phyloP scores from a whole-genome alignment of 1,140 invertebrate species.

The Euwallacea fornicatus region DNA sequence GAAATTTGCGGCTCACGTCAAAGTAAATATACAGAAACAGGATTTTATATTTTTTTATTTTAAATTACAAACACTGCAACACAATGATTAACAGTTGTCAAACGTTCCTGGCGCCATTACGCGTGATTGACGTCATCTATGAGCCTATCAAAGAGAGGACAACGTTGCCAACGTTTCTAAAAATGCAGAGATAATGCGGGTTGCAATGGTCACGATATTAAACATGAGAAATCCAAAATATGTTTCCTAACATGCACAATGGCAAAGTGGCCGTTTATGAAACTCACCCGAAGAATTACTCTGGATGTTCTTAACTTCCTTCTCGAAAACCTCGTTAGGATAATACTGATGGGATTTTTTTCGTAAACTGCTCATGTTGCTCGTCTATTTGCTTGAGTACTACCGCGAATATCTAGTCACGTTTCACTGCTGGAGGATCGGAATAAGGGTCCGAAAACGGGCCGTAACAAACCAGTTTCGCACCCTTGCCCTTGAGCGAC shows the following conservation, averaged over 20 bases:
- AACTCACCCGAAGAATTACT: neutral
- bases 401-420: neutral
- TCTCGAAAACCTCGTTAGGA: constrained; percentile 9
- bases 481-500: constrained; percentile 4
- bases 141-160: too few species aligned
- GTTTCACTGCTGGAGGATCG: neutral
- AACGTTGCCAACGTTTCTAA: too few species aligned
- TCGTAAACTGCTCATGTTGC: constrained; percentile 2
- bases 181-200: too few species aligned
- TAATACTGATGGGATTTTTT: constrained; percentile 9
- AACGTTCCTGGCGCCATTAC: too few species aligned
- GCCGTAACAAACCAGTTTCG: constrained; percentile 1
- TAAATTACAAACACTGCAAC: neutral
- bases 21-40: neutral
- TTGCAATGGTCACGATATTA: too few species aligned
- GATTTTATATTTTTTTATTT: neutral
- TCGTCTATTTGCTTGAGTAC: neutral
- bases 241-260: too few species aligned
- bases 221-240: too few species aligned
- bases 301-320: neutral
- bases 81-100: too few species aligned
- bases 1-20: too few species aligned
- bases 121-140: too few species aligned
- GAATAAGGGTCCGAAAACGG: neutral
- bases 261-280: too few species aligned